Evolutionary conservation across 2,888 invertebrate species (phyloP), one percentile per base, ranked within the genome.

Genomic region (Megastigmus dorsalis): DNA sequence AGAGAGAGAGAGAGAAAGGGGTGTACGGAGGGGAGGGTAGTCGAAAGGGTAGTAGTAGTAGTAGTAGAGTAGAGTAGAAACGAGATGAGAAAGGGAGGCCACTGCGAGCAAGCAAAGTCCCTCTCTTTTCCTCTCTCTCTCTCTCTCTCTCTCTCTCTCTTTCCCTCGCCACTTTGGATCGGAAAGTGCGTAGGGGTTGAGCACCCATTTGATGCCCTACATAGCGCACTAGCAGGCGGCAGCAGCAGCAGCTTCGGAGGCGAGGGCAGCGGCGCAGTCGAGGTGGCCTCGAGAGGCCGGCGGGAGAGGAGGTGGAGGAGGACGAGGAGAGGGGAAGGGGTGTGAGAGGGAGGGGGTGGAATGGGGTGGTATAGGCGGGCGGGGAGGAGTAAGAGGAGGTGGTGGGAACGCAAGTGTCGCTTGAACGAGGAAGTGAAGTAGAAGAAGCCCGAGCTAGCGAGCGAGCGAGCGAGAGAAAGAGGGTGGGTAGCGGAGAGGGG

Each of bases 161-260:
- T 76, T n/a, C 26, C 15, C 9, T 43, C 41, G 5, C 57, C 23
- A 54, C 62, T 70, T 72, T 75, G 77, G 77, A 71, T 72, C 38
- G 72, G 60, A 77, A 77, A 79, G 80, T 84, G 85, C 85, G 84
- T 84, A 55, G 80, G 82, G 81, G 84, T 85, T 84, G 83, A 84
- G 83, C 84, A 83, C 81, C 83, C 82, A 79, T 81, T 83, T 80
- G 81, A 83, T 85, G 85, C 76, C 85, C 85, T 84, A 85, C 84
- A 85, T 86, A 83, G 81, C 57, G 15, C 18, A 15, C 43, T 13
- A 26, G 69, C 33, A 6, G 18, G 52, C 33, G 45, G 57, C 41
- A 7, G 50, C 38, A 33, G n/a, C n/a, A n/a, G n/a, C n/a, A n/a
- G n/a, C 20, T 13, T 9, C 30, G 57, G 55, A 23, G 55, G 20